phyloP scores from a whole-genome alignment of 2,888 invertebrate species.

The Diplazon laetatorius region DNA sequence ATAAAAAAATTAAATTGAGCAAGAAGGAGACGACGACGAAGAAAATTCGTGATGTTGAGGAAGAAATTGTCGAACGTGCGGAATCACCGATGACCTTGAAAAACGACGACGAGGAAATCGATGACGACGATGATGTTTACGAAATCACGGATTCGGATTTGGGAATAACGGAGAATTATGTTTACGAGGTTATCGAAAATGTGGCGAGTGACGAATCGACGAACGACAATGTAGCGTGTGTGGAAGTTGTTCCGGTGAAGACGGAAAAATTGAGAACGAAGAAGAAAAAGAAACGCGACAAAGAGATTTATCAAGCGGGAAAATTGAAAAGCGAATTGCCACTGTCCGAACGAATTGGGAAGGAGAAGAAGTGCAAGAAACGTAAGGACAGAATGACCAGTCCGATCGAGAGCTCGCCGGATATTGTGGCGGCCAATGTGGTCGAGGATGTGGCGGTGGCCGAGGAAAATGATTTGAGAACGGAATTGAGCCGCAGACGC shows the following conservation, averaged over 20 bases:
- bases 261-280: conserved; percentile 78
- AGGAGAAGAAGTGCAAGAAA: conserved; percentile 78
- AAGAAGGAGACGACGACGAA: conserved; percentile 70
- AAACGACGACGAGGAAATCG: background rate
- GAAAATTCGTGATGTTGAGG: too few relatives aligned
- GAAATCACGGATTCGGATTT: conserved; percentile 57
- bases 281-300: conserved; percentile 82
- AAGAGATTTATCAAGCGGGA: conserved; percentile 82
- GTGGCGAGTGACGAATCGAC: conserved; percentile 62
- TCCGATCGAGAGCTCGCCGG: conserved; percentile 68
- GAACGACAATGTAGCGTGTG: conserved; percentile 55
- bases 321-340: conserved; percentile 75
- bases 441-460: conserved; percentile 74
- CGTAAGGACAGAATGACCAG: conserved; percentile 66
- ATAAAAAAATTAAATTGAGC: conserved; percentile 82
- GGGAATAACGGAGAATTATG: conserved; percentile 64
- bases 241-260: conserved; percentile 71
- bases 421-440: conserved; percentile 63
- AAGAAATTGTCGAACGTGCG: conserved; percentile 1
- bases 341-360: conserved; percentile 76
- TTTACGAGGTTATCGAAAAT: conserved; percentile 65
- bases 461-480: conserved; percentile 83
- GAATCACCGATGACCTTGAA: conserved; percentile 45
- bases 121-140: conserved; percentile 53
- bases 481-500: conserved; percentile 84